Evolutionary conservation across 2,888 invertebrate species (phyloP).

Genomic region (Toxonevra muliebris): DNA sequence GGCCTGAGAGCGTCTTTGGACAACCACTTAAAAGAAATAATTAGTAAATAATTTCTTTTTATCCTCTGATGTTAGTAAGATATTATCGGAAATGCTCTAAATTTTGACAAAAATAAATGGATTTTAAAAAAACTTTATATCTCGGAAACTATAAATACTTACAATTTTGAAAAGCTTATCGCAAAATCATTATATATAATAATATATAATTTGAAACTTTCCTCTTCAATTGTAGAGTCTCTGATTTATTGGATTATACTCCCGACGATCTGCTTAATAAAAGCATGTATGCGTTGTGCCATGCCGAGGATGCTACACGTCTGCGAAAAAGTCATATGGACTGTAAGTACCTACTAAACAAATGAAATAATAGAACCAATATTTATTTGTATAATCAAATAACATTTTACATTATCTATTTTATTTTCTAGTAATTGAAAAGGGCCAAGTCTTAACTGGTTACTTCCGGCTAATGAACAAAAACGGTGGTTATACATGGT

Average conservation of each 20-base stretch:
- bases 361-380: background rate
- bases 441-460: constrained; percentile 95
- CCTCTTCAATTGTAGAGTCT: constrained; percentile 72
- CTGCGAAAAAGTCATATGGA: constrained; percentile 94
- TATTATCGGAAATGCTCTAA: no score
- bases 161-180: no score
- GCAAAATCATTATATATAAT: no score
- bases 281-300: constrained; percentile 93
- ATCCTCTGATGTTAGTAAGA: no score
- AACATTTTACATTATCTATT: background rate
- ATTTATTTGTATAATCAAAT: background rate
- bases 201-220: no score
- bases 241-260: constrained; percentile 90
- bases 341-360: constrained; percentile 76
- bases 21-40: no score
- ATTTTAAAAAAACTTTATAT: no score
- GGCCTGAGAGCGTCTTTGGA: no score
- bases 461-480: constrained; percentile 97
- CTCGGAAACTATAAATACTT: no score
- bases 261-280: constrained; percentile 94
- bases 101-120: no score
- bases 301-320: constrained; percentile 94
- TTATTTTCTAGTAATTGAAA: constrained; percentile 82
- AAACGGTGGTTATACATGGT: constrained; percentile 94
- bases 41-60: no score